These are phyloP conservation scores for Apodemia hepburni DNA, from an alignment of 2,888 invertebrate genomes.

Conservation along the genomic window DNA sequence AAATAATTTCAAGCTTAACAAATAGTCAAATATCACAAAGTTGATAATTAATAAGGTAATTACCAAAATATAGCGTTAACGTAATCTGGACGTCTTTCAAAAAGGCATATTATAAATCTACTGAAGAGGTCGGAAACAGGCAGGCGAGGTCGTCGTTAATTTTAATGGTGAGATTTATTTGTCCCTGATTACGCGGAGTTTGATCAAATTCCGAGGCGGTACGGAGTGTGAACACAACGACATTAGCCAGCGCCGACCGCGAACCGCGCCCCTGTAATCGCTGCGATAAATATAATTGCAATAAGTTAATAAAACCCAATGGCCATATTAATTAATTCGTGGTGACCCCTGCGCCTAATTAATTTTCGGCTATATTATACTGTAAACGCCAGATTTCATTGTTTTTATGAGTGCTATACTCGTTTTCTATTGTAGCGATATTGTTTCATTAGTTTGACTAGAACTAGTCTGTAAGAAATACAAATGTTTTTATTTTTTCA, in stretches of 20 bases:
- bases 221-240: constrained; percentile 43
- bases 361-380: constrained; percentile 53
- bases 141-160: constrained; percentile 57
- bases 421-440: constrained; percentile 7
- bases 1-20: no score
- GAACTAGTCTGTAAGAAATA: no score
- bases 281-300: constrained; percentile 70
- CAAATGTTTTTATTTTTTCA: no score
- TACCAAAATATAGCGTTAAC: constrained; percentile 18
- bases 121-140: constrained; percentile 62
- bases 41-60: constrained; percentile 2
- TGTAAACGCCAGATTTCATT: constrained; percentile 29
- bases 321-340: constrained; percentile 69
- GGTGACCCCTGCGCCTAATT: constrained; percentile 62
- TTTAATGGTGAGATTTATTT: constrained; percentile 72
- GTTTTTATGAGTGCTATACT: constrained; percentile 17
- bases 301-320: constrained; percentile 72
- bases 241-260: constrained; percentile 45
- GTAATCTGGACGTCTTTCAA: constrained; percentile 46
- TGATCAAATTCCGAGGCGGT: constrained; percentile 59
- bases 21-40: not conserved
- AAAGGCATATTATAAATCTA: constrained; percentile 68
- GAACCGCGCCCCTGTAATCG: constrained; percentile 49
- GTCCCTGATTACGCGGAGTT: constrained; percentile 61
- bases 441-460: constrained; percentile 21